Evolutionary conservation across 2,888 invertebrate species (phyloP).

Genomic region (Sesamia inferens): DNA sequence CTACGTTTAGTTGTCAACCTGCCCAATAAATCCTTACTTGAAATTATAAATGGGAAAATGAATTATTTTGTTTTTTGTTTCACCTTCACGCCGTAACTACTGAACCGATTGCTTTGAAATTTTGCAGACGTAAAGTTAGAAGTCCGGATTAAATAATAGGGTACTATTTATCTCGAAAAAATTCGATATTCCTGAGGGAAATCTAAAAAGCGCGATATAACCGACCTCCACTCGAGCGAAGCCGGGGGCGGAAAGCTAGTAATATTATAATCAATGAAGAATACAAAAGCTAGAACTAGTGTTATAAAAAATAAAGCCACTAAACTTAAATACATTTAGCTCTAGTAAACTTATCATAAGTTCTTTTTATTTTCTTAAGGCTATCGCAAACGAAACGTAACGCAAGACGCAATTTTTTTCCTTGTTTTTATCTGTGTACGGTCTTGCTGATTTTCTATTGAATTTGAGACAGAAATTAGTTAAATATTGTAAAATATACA

Average conservation of each 20-base stretch:
- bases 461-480: conserved; percentile 46
- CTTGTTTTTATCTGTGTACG: conserved; percentile 54
- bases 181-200: no score
- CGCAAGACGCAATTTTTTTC: conserved; percentile 3
- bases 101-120: no score
- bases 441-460: conserved; percentile 54
- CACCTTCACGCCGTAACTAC: no score
- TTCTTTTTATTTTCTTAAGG: not conserved
- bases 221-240: no score
- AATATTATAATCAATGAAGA: not conserved
- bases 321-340: not conserved
- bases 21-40: no score
- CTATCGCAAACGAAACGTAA: conserved; percentile 47
- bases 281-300: not conserved
- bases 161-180: no score
- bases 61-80: no score
- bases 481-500: conserved; percentile 42
- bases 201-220: no score
- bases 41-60: no score
- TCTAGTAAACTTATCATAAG: not conserved
- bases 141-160: no score
- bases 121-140: no score
- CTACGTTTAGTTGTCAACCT: conserved; percentile 44
- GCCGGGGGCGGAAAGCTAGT: no score
- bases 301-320: not conserved